Evolutionary conservation across 2,888 invertebrate species (phyloP).

Genomic region (Tryphoninae sp.): DNA sequence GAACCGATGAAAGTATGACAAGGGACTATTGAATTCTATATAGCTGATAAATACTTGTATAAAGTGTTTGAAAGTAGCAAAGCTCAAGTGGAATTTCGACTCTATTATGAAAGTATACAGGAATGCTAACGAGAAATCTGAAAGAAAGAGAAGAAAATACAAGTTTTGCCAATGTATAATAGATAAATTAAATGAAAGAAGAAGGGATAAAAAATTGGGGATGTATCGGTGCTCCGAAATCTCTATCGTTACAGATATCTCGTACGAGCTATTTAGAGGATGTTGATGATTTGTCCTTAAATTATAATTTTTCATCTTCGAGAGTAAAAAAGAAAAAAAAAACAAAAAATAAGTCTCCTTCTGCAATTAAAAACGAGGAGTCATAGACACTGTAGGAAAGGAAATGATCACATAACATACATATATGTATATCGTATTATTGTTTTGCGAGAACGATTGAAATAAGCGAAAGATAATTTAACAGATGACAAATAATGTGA

Average conservation of each 20-base stretch:
- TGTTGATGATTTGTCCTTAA: conserved; percentile 46
- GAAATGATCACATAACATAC: conserved; percentile 55
- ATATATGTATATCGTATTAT: conserved; percentile 60
- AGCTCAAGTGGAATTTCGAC: conserved; percentile 51
- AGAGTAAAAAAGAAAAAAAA: conserved; percentile 36
- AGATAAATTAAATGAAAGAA: conserved; percentile 33
- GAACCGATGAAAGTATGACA: conserved; percentile 52
- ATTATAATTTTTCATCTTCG: conserved; percentile 59
- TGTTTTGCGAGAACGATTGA: conserved; percentile 46
- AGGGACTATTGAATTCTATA: conserved; percentile 36
- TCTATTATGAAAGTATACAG: conserved; percentile 62
- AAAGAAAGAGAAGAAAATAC: conserved; percentile 3
- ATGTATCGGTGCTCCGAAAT: conserved; percentile 46
- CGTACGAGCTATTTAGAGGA: conserved; percentile 41
- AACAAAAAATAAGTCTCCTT: conserved; percentile 55
- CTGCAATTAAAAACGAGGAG: conserved; percentile 63
- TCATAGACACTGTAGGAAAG: conserved; percentile 49
- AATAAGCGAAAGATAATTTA: conserved; percentile 21
- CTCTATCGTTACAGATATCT: conserved; percentile 58
- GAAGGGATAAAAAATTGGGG: conserved; percentile 1
- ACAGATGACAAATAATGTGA: conserved; percentile 45
- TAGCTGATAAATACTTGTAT: conserved; percentile 54
- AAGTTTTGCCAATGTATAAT: conserved; percentile 48
- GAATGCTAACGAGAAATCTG: conserved; percentile 47
- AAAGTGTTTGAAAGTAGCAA: conserved; percentile 51